Base-by-base conservation (phyloP, 2,113 vertebrate genomes). In the Girardinichthys multiradiatus region DNA sequence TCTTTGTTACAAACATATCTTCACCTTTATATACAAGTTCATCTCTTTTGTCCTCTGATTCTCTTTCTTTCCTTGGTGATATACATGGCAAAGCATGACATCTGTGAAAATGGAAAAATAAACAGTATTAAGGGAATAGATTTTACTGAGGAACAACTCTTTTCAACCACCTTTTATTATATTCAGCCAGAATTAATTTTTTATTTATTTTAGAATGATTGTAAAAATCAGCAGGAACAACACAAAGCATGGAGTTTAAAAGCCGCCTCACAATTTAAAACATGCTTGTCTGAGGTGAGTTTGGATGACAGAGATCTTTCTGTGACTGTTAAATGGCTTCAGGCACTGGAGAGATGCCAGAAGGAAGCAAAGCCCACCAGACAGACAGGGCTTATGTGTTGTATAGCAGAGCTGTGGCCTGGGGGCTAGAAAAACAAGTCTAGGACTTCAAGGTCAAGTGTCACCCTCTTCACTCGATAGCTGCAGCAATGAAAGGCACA, bases 391-490 rank as follows among this genome's bases (percentile, higher is more conserved):
- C 67, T 80, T 79, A 77, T 87, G 85, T 83, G 70, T 86, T 87
- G 83, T 87, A 68, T 80, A 77, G 68, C 64, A 83, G 73, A 82
- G 80, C 67, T n/a, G 58, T 68, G 77, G 78, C 86, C 89, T 83
- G 61, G 70, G 66, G 86, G 83, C 87, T 82, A 86, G 63, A 77
- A 87, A 89, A 91, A 86, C 79, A 90, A 86, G 73, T 61, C 80
- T 65, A 75, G 70, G 82, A 83, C 76, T 83, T 86, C 39, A 84
- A 82, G 88, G 87, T 83, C 81, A 85, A 90, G 68, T 79, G 77
- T 84, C 80, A 69, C 54, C 63, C 48, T 33, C 57, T 48, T 76
- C 42, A 24, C 71, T 76, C 64, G 61, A 30, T 64, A 70, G 70
- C 54, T 74, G 28, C 58, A 28, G 28, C 51, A 42, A 48, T 63